Conservation (phyloP, 2,113 vertebrate genomes). For the Protobothrops flavoviridis region DNA sequence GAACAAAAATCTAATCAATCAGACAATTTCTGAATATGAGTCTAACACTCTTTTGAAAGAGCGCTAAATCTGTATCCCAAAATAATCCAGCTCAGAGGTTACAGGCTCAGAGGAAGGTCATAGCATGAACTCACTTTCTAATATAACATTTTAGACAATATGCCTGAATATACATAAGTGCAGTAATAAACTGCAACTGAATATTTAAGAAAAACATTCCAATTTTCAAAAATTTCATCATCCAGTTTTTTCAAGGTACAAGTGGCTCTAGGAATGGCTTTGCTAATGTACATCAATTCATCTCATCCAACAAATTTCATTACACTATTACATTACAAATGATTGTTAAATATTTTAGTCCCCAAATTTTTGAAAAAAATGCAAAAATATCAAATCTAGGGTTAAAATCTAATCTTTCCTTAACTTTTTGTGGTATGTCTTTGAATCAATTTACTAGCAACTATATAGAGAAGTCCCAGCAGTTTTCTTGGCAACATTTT, state of each 20-base stretch:
- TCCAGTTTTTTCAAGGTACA: neutral
- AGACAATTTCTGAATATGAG: neutral
- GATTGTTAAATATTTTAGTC: neutral
- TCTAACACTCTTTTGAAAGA: neutral
- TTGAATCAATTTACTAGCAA: neutral
- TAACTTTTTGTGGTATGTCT: neutral
- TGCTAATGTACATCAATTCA: neutral
- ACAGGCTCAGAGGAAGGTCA: neutral
- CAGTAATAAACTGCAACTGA: neutral
- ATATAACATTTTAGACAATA: neutral
- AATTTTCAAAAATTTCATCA: neutral
- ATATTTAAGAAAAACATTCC: neutral
- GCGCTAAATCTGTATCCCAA: neutral
- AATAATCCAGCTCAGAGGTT: neutral
- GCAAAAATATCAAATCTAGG: neutral
- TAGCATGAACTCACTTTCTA: neutral
- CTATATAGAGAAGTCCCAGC: neutral
- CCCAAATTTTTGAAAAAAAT: neutral
- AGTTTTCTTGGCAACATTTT: neutral
- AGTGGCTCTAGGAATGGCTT: neutral
- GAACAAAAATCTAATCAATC: neutral
- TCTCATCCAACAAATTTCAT: neutral
- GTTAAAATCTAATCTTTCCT: neutral
- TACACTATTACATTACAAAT: neutral
- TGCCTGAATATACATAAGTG: neutral